These are phyloP conservation scores for Hemibagrus guttatus DNA, from an alignment of 2,797 vertebrate genomes.

Conservation along the genomic window DNA sequence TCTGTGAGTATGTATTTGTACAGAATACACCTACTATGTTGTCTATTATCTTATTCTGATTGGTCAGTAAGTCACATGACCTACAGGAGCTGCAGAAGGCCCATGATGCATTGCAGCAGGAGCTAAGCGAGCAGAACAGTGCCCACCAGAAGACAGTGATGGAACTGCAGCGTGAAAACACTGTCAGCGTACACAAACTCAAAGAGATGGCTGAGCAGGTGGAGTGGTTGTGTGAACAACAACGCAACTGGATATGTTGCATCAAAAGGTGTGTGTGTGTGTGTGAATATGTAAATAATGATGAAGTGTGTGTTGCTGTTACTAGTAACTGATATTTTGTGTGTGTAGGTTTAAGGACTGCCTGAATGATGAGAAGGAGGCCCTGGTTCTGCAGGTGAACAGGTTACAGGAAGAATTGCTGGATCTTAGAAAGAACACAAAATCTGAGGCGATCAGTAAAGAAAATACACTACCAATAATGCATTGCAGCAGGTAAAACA, in stretches of 20 bases:
- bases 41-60: conserved; percentile 6
- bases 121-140: conserved; percentile 57
- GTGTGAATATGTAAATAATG: not conserved
- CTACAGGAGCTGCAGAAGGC: conserved; percentile 60
- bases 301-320: not conserved
- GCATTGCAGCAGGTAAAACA: conserved; percentile 26
- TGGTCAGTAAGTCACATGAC: conserved; percentile 54
- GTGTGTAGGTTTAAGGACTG: conserved; percentile 71
- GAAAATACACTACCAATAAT: conserved; percentile 3
- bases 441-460: not conserved
- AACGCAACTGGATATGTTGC: conserved; percentile 74
- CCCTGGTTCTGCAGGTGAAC: conserved; percentile 67
- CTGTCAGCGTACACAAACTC: conserved; percentile 70
- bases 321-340: not conserved
- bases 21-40: not conserved
- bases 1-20: not conserved
- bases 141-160: conserved; percentile 48
- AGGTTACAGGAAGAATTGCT: conserved; percentile 63
- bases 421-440: conserved; percentile 52
- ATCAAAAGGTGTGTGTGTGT: conserved; percentile 69
- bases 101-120: conserved; percentile 56
- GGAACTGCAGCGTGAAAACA: conserved; percentile 68
- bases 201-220: conserved; percentile 74
- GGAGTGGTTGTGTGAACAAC: conserved; percentile 78
- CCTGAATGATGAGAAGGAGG: conserved; percentile 71